Evolutionary conservation across 2,888 invertebrate species (phyloP).

Genomic region (Agelastica alni): DNA sequence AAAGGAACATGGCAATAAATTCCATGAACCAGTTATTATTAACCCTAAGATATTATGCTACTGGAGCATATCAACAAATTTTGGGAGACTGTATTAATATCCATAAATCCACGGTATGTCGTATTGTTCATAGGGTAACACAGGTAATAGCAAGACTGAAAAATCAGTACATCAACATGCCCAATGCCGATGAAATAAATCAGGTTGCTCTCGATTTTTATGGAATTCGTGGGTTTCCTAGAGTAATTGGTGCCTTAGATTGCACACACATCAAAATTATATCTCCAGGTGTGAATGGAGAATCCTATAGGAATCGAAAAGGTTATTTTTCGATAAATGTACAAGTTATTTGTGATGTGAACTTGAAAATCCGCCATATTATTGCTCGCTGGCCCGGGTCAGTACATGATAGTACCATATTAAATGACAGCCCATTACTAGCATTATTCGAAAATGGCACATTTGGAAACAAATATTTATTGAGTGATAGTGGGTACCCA

Average conservation of each 20-base stretch:
- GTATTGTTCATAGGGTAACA: background rate
- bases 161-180: background rate
- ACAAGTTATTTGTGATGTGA: background rate
- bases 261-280: background rate
- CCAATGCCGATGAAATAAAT: background rate
- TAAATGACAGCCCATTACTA: slow-evolving; percentile 11
- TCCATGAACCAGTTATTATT: background rate
- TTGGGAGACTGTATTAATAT: background rate
- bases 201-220: background rate
- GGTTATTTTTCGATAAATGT: slow-evolving; percentile 1
- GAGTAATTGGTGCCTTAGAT: slow-evolving; percentile 1
- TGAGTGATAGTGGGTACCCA: slow-evolving; percentile 1
- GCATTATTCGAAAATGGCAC: slow-evolving; percentile 8
- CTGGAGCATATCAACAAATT: background rate
- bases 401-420: slow-evolving; percentile 17
- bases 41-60: background rate
- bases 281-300: background rate
- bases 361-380: slow-evolving; percentile 1
- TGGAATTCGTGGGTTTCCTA: slow-evolving; percentile 3
- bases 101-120: background rate
- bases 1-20: background rate
- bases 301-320: slow-evolving; percentile 3
- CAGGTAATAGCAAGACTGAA: background rate
- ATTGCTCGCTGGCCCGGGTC: background rate
- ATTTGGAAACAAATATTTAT: background rate